phyloP scores from a whole-genome alignment of 2,888 invertebrate genomes.

The Amblyjoppa fuscipennis region DNA sequence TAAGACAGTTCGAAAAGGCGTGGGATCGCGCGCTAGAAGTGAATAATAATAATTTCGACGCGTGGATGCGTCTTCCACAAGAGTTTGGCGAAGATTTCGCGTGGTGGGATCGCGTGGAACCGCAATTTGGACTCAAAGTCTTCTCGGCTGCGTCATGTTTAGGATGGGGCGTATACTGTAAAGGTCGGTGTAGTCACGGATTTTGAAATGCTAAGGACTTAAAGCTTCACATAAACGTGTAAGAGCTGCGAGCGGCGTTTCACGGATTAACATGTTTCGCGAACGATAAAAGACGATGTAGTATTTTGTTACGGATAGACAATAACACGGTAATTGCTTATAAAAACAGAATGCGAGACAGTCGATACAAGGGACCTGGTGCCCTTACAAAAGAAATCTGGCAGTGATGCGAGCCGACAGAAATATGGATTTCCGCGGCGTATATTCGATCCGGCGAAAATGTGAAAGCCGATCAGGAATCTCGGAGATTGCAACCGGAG shows the following conservation, averaged over 20 bases:
- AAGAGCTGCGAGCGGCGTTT: conserved; percentile 62
- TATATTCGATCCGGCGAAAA: conserved; percentile 48
- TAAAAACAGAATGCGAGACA: conserved; percentile 54
- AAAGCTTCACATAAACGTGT: conserved; percentile 47
- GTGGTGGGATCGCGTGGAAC: conserved; percentile 11
- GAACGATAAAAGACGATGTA: neutral
- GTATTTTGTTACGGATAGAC: conserved; percentile 48
- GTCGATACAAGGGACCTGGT: conserved; percentile 43
- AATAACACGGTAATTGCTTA: conserved; percentile 61
- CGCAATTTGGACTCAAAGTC: conserved; percentile 46
- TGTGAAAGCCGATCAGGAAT: conserved; percentile 51
- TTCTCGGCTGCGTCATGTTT: conserved; percentile 59
- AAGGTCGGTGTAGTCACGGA: conserved; percentile 29
- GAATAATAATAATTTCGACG: neutral
- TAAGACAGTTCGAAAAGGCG: neutral
- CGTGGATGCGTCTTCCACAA: neutral
- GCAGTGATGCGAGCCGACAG: conserved; percentile 58
- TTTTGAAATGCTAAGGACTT: conserved; percentile 49
- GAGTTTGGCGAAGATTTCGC: neutral
- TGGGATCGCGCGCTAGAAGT: neutral
- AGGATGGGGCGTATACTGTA: conserved; percentile 59
- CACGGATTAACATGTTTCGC: conserved; percentile 63
- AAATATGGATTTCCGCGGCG: conserved; percentile 49
- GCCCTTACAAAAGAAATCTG: conserved; percentile 46
- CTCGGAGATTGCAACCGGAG: conserved; percentile 39